Evolutionary conservation across 2,797 vertebrate genomes (phyloP).

Genomic region (Danio tinwini): DNA sequence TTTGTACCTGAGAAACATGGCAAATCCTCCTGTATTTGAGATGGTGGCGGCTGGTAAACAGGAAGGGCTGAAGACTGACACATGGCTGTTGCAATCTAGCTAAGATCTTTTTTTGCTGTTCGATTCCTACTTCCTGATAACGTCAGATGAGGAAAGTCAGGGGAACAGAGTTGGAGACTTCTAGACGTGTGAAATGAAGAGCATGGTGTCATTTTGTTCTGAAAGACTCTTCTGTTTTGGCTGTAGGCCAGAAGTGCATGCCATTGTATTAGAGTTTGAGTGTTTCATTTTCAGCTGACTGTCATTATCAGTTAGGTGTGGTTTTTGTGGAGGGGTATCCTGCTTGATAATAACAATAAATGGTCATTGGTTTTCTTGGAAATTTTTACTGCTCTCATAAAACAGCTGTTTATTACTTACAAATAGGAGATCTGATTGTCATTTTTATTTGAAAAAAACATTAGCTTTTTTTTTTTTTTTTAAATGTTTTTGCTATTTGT

Average conservation of each 20-base stretch:
- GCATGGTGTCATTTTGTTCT: background rate
- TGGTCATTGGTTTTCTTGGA: constrained; percentile 15
- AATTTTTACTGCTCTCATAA: constrained; percentile 6
- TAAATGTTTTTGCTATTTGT: background rate
- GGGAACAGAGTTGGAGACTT: background rate
- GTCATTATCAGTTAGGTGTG: constrained; percentile 25
- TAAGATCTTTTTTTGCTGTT: constrained; percentile 46
- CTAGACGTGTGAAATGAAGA: background rate
- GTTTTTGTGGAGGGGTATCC: constrained; percentile 16
- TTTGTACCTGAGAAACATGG: background rate
- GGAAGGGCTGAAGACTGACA: constrained; percentile 61
- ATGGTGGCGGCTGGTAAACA: constrained; percentile 56
- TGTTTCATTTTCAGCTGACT: constrained; percentile 30
- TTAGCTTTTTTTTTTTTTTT: no score
- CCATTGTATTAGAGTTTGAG: constrained; percentile 5
- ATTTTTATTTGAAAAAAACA: background rate
- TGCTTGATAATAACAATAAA: background rate
- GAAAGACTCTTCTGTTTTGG: background rate
- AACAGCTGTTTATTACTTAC: background rate
- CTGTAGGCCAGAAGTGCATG: constrained; percentile 1
- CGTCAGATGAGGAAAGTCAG: background rate
- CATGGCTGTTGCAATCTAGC: constrained; percentile 11
- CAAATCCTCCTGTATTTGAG: constrained; percentile 28
- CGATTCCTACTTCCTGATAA: constrained; percentile 41
- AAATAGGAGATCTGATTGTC: background rate